A percentile compares a stretch with the other conserved stretches of the same genome.
Conservation (phyloP, 2,113 vertebrate genomes). For the Cyprinodon brontotheroides region DNA sequence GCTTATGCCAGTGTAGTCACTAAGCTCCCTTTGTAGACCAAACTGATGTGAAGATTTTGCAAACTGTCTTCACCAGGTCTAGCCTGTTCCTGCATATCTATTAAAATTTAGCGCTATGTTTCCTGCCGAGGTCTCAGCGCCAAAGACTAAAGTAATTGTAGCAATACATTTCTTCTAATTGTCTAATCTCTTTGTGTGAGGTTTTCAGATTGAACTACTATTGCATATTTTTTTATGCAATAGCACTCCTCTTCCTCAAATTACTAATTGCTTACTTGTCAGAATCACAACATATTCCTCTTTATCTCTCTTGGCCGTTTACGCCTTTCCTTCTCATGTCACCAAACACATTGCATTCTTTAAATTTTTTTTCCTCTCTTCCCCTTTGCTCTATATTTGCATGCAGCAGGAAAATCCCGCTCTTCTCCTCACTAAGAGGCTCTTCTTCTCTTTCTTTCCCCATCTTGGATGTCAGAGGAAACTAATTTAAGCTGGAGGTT, state of each 20-base stretch:
- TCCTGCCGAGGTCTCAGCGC: too few relatives aligned
- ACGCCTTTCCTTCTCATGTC: not conserved
- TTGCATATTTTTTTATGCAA: not conserved
- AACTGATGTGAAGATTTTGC: too few relatives aligned
- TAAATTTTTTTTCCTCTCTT: not conserved
- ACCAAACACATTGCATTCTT: not conserved
- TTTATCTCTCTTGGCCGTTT: not conserved
- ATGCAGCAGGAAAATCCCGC: not conserved
- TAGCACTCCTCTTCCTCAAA: not conserved
- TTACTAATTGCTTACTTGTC: not conserved
- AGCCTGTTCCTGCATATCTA: too few relatives aligned
- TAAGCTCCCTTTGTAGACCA: too few relatives aligned
- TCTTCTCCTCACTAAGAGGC: slow-evolving; percentile 8
- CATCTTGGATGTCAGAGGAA: slow-evolving; percentile 38
- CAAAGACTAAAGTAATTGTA: too few relatives aligned
- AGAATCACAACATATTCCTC: not conserved
- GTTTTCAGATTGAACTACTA: too few relatives aligned
- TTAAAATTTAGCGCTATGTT: too few relatives aligned
- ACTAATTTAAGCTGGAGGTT: slow-evolving; percentile 49
- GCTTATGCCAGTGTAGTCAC: too few relatives aligned
- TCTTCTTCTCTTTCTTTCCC: slow-evolving; percentile 11
- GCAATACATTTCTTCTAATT: too few relatives aligned
- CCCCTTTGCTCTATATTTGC: not conserved
- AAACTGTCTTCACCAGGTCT: too few relatives aligned
- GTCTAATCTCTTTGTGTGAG: too few relatives aligned